Base-by-base conservation (phyloP, 2,797 vertebrate genomes). In the Champsocephalus gunnari region DNA sequence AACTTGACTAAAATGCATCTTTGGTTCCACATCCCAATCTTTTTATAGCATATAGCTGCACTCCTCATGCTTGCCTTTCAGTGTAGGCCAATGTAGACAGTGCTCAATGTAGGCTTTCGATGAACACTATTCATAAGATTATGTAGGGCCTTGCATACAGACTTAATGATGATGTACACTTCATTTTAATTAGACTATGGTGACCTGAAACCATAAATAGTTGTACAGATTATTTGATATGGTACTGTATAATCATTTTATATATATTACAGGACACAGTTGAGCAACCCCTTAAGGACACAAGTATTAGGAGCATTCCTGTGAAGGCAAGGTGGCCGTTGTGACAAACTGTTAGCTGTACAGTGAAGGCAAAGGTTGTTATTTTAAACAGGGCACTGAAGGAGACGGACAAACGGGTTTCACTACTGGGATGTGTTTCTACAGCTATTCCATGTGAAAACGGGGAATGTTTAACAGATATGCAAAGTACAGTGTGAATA, bases 391-490 rank as follows among this genome's bases (percentile, higher is more conserved):
- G 89, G 87, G 87, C 88, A 87, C 86, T 81, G 70, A 90, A 84
- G 72, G 75, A 79, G 65, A 74, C 14, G 2, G 28, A 75, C 38
- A 73, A 79, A 65, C 60, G 68, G 60, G 55, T 80, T 86, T 83
- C 80, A n/a, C 75, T 81, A 84, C 48, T 70, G 69, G 74, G 85
- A 77, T 48, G 72, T 9, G 71, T 81, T 81, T 81, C 83, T 89
- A 88, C 85, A 80, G 69, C 79, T 81, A 86, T 77, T 66, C 82
- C 65, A 80, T 70, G 78, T 84, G 92, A 84, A 91, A 88, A 87
- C 67, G 57, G 87, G 94, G 94, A 95, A 95, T 94, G 94, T 95
- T 90, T 62, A 89, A 82, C 84, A 21, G 50, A 89, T 83, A 80
- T 83, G 81, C 21, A 57, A 80, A 79, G 77, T 79, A 84, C 63